Base-by-base conservation (phyloP, 2,113 vertebrate genomes). In the Leptobrachium ailaonicum region DNA sequence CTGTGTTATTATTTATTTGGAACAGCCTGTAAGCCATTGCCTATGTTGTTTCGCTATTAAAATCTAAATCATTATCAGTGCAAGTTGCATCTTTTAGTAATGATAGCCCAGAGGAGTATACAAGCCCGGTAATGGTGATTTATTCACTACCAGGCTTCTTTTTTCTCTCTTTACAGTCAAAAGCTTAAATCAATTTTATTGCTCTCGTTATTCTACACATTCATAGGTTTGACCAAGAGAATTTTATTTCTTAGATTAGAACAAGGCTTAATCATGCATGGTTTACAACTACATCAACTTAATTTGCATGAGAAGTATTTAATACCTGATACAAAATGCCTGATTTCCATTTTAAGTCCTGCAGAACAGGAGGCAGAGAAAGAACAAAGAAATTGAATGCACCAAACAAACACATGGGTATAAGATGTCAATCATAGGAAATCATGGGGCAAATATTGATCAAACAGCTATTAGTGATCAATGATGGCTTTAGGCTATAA, bases 21-120 rank as follows among this genome's bases (percentile, higher is more conserved):
- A 60, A 13, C 14, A 13, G 50, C 20, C 41, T 56, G 50, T 14
- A 20, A 13, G 6, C 32, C 53, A 41, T 41, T 42, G 40, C 13
- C 53, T 56, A 43, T 58, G 50, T 11, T 10, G 40, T 73, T 73
- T 43, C 58, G 71, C 32, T 73, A 73, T 73, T 60, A 58, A 6
- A 58, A 58, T 14, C 40, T 73, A 41, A 43, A 43, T 73, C 71
- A 73, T 73, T 60, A 58, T 73, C 10, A 41, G 53, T 20, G 50
- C 32, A 73, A 56, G 54, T 73, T 73, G 71, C 71, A 73, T 73
- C 53, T 73, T 73, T 73, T 73, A n/a, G 71, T n/a, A 71, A 71
- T 71, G 14, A 71, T 41, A 12, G 45, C 20, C 53, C 41, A 58
- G 13, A 73, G 54, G 53, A 58, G 32, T 43, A 50, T 73, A 73